These are phyloP conservation scores for Melipona quadrifasciata DNA, from an alignment of 1,140 invertebrate genomes.

Conservation along the genomic window DNA sequence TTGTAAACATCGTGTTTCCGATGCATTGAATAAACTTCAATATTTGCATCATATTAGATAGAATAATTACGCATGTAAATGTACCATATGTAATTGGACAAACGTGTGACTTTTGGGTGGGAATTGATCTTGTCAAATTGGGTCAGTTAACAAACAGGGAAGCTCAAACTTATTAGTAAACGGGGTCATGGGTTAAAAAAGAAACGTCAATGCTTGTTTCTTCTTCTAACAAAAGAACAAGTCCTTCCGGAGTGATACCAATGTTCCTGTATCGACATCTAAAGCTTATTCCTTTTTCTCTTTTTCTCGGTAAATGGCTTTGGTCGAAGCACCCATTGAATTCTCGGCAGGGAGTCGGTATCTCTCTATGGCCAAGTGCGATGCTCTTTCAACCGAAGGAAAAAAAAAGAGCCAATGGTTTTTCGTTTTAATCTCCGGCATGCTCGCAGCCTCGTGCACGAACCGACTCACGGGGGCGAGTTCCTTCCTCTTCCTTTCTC, in stretches of 20 bases:
- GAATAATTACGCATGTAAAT: no score
- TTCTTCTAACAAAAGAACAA: background rate
- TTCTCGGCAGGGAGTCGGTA: constrained; percentile 42
- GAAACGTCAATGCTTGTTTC: no score
- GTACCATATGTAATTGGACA: background rate
- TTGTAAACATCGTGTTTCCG: no score
- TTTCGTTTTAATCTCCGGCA: constrained; percentile 68
- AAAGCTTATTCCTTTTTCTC: constrained; percentile 28
- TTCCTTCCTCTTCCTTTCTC: constrained; percentile 55
- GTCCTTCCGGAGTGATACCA: constrained; percentile 29
- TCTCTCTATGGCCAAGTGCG: constrained; percentile 37
- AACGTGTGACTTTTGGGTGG: background rate
- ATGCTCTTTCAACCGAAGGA: constrained; percentile 54
- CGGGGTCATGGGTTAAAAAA: no score
- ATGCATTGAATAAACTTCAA: no score
- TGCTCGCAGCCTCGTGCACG: constrained; percentile 60
- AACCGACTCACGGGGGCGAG: constrained; percentile 48
- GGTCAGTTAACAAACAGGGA: constrained; percentile 9
- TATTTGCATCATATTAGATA: no score
- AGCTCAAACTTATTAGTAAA: constrained; percentile 8
- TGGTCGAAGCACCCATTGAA: constrained; percentile 55
- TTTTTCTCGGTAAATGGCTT: constrained; percentile 36
- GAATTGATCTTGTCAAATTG: constrained; percentile 16
- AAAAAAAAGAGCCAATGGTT: constrained; percentile 44
- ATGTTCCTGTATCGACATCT: constrained; percentile 19